Base-by-base conservation (phyloP, 2,113 vertebrate species). In the Hemibagrus wyckioides region DNA sequence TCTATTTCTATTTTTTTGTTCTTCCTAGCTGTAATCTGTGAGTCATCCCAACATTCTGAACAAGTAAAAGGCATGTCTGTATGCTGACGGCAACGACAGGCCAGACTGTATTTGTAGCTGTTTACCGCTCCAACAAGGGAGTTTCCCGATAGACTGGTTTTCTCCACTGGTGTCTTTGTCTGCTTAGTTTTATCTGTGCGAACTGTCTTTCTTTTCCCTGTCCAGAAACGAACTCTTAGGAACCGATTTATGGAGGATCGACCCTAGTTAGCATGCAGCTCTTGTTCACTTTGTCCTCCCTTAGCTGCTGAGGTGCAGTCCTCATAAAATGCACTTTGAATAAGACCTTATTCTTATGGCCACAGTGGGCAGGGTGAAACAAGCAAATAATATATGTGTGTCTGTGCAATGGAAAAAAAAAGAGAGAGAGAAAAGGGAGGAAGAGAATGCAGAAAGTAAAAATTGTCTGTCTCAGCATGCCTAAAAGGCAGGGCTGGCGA, bases 111-210 rank as follows among this genome's bases (percentile, higher is more conserved):
- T 73, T 75, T 84, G 87, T 75, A 15, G 52, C 63, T 85, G 85
- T 90, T 91, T 89, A 87, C 48, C 10, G 6, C 63, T 77, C 28
- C 8, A 76, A 61, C 48, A 61, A 36, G 85, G 90, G 90, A 76
- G 88, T 89, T 91, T 90, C 89, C 88, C 50, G 88, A 77, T 25
- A 28, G 36, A 88, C 89, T 82, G 87, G 90, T 90, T 91, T 86
- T 81, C 36, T 36, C 57, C 54, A 41, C 25, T n/a, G n/a, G 48
- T 13, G 1, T 41, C 61, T 86, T 76, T 82, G 63, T 80, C 67
- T 63, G 13, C 80, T 71, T 65, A 36, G 3, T 59, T 54, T 36
- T 33, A 3, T 33, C n/a, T 36, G 21, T 73, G 76, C 8, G 30
- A 30, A 61, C 85, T 69, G 50, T 76, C 25, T 41, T 61, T 81